Conservation (phyloP, 2,113 vertebrate genomes). For the Struthio camelus region DNA sequence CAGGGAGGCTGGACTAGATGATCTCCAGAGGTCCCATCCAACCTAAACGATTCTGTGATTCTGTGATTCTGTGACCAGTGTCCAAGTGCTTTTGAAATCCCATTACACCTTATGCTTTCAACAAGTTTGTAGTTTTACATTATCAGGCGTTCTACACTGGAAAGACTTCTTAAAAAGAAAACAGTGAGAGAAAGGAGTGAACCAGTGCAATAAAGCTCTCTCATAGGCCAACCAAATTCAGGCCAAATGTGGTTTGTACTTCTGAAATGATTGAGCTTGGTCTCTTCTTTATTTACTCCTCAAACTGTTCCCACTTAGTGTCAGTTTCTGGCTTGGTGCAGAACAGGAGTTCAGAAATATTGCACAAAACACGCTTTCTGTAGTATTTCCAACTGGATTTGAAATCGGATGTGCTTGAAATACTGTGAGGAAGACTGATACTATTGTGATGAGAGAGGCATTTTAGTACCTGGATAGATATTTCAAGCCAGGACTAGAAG, state of each 20-base stretch:
- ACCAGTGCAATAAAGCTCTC: not conserved
- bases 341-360: conserved; percentile 22
- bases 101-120: conserved; percentile 10
- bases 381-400: conserved; percentile 2
- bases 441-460: not conserved
- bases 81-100: conserved; percentile 12
- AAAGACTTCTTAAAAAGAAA: conserved; percentile 32
- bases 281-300: conserved; percentile 3
- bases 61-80: no score
- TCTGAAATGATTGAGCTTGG: not conserved
- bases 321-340: not conserved
- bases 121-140: not conserved
- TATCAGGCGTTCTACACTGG: not conserved
- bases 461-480: not conserved
- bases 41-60: no score
- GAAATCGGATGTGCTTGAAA: not conserved
- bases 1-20: no score
- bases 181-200: conserved; percentile 19
- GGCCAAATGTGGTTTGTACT: not conserved
- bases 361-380: not conserved
- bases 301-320: not conserved
- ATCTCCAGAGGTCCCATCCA: no score
- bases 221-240: conserved; percentile 7
- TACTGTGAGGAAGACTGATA: not conserved
- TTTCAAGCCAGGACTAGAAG: not conserved